phyloP scores from a whole-genome alignment of 1,140 invertebrate genomes.

The Coenobita brevimanus region DNA sequence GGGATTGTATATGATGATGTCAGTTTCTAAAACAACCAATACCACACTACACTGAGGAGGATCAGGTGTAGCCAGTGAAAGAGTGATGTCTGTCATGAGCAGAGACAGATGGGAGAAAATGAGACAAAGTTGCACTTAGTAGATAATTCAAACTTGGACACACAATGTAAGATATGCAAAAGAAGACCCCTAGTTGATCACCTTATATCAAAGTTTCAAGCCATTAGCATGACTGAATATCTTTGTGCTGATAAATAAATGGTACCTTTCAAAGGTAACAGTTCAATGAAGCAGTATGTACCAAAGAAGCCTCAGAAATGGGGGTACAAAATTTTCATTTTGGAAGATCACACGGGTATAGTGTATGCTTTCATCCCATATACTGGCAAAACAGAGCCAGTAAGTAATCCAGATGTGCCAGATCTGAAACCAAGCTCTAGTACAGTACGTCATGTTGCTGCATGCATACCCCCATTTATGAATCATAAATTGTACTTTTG shows the following conservation, averaged over 20 bases:
- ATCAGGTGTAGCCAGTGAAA: constrained; percentile 15
- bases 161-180: neutral
- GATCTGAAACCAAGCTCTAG: neutral
- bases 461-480: neutral
- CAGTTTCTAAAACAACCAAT: constrained; percentile 10
- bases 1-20: constrained; percentile 12
- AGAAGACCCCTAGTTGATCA: constrained; percentile 3
- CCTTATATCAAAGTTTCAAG: constrained; percentile 12
- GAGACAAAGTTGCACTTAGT: constrained; percentile 21
- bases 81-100: constrained; percentile 11
- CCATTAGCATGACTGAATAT: neutral
- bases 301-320: constrained; percentile 3
- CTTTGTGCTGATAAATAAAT: constrained; percentile 40
- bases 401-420: neutral
- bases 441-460: neutral
- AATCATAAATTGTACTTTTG: neutral
- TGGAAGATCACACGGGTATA: neutral
- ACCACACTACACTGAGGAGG: constrained; percentile 11
- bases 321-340: neutral
- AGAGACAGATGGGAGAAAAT: constrained; percentile 33
- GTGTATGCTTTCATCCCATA: neutral
- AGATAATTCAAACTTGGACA: constrained; percentile 13
- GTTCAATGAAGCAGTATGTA: constrained; percentile 54
- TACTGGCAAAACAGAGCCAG: neutral
- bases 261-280: constrained; percentile 58